These are phyloP conservation scores for Ophiothrix spiculata DNA, from an alignment of 35 echinoderm and acorn worm genomes.

Conservation along the genomic window DNA sequence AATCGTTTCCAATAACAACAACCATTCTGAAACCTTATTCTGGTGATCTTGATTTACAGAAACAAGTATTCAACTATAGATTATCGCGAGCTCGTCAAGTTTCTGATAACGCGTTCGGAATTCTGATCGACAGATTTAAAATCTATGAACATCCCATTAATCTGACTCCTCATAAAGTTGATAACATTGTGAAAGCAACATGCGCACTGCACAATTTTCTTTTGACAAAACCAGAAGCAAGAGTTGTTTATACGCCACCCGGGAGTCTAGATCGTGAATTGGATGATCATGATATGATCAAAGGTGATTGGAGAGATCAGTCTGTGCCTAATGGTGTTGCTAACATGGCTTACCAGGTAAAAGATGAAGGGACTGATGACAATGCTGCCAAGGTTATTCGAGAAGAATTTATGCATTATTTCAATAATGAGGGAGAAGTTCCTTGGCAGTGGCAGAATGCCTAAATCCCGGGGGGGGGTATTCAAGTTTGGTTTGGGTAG, in stretches of 20 bases:
- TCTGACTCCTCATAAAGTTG: neutral
- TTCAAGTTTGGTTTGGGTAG: no score
- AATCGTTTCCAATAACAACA: slow-evolving; percentile 31
- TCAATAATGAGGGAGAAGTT: neutral
- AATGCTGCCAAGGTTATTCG: neutral
- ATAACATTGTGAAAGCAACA: neutral
- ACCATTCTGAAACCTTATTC: slow-evolving; percentile 53
- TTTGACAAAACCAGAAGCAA: neutral
- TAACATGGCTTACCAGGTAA: neutral
- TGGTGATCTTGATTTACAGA: slow-evolving; percentile 9
- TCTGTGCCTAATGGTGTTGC: neutral
- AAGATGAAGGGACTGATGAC: neutral
- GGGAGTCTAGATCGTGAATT: neutral
- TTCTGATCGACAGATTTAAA: slow-evolving; percentile 44
- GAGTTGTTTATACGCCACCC: neutral
- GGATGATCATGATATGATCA: neutral
- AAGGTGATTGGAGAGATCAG: neutral
- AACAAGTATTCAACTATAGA: slow-evolving; percentile 52
- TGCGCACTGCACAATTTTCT: neutral
- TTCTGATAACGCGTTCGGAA: slow-evolving; percentile 54
- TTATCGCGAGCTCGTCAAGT: slow-evolving; percentile 43
- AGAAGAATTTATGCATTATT: neutral
- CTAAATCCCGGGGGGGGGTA: no score
- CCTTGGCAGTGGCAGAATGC: neutral
- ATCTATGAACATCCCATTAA: neutral